These are phyloP conservation scores for Hyles lineata DNA, from an alignment of 2,888 invertebrate genomes.

Conservation along the genomic window DNA sequence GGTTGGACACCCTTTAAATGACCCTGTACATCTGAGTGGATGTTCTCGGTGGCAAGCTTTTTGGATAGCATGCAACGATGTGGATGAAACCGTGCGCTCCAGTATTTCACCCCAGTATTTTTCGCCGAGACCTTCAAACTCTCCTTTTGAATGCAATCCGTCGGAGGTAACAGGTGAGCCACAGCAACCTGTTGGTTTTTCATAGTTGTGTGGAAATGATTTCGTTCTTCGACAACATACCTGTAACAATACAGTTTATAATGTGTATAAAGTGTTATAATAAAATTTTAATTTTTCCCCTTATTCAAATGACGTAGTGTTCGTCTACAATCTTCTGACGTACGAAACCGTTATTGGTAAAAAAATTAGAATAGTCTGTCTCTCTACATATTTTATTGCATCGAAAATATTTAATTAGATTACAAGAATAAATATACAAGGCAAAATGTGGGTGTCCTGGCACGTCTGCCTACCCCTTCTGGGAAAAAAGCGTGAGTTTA, in stretches of 20 bases:
- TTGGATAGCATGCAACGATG: constrained; percentile 89
- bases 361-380: too few relatives aligned
- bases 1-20: constrained; percentile 77
- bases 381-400: too few relatives aligned
- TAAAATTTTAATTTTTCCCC: too few relatives aligned
- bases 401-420: too few relatives aligned
- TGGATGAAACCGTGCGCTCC: constrained; percentile 90
- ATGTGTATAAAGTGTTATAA: too few relatives aligned
- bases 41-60: constrained; percentile 77
- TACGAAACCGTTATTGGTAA: too few relatives aligned
- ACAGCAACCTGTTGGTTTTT: constrained; percentile 79
- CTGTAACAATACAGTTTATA: constrained; percentile 53
- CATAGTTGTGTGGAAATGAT: constrained; percentile 68
- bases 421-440: too few relatives aligned
- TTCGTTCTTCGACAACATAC: constrained; percentile 76
- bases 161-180: constrained; percentile 80
- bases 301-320: too few relatives aligned
- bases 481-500: too few relatives aligned
- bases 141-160: constrained; percentile 81
- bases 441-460: too few relatives aligned
- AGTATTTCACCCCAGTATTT: constrained; percentile 92
- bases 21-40: constrained; percentile 72
- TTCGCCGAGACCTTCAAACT: constrained; percentile 88
- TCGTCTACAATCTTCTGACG: too few relatives aligned
- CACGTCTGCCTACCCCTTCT: too few relatives aligned